Evolutionary conservation across 2,113 vertebrate species (phyloP).

Genomic region (Petrocephalus microphthalmus): DNA sequence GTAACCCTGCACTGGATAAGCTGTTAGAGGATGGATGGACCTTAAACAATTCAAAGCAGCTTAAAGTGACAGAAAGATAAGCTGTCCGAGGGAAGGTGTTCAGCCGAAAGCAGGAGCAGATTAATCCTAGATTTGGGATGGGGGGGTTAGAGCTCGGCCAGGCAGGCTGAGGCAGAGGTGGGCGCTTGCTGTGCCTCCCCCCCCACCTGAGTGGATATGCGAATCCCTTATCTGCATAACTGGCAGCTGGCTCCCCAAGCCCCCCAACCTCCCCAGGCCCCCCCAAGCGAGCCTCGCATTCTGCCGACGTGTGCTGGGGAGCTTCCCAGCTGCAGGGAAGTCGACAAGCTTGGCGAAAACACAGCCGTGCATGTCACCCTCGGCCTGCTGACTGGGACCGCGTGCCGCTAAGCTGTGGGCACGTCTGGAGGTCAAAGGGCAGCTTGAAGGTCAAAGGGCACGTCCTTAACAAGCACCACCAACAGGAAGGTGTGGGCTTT

Average conservation of each 20-base stretch:
- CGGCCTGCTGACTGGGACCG: not conserved
- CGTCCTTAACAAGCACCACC: not conserved
- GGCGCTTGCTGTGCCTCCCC: not conserved
- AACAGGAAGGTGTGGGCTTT: not conserved
- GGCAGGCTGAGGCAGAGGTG: not conserved
- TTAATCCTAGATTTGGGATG: not conserved
- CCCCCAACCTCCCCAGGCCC: not conserved
- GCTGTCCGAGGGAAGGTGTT: not conserved
- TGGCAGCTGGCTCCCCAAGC: not conserved
- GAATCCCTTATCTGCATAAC: constrained; percentile 32
- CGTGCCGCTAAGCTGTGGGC: not conserved
- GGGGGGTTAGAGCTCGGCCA: not conserved
- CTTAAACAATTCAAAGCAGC: constrained; percentile 6
- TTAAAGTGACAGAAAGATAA: not conserved
- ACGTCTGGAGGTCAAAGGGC: not conserved
- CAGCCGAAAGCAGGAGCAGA: not conserved
- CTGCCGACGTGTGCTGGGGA: constrained; percentile 27
- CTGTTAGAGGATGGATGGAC: not conserved
- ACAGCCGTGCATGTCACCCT: not conserved
- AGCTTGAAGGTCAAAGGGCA: not conserved
- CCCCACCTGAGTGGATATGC: constrained; percentile 30
- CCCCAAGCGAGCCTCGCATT: constrained; percentile 30
- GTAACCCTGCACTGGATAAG: not conserved
- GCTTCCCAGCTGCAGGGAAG: constrained; percentile 41
- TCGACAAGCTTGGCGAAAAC: constrained; percentile 33